A percentile compares a stretch with the other conserved stretches of the same genome.
Conservation (phyloP, 2,888 invertebrate species). For the Augochlorella aurata region DNA sequence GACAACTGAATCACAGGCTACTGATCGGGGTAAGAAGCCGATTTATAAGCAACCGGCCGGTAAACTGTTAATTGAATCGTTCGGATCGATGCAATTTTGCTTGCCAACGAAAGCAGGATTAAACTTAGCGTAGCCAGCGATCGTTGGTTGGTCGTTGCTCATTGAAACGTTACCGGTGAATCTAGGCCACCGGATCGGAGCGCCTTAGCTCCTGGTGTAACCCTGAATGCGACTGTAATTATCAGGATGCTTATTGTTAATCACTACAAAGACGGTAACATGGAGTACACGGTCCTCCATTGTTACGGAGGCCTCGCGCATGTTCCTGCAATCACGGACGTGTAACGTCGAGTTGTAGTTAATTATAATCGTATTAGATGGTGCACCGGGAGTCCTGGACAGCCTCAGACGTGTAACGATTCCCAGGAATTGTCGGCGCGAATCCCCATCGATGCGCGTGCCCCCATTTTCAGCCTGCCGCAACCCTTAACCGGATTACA, state of each 20-base stretch:
- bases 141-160: not conserved
- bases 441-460: not conserved
- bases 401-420: not conserved
- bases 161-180: not conserved
- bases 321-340: slow-evolving; percentile 22
- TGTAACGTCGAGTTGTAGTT: slow-evolving; percentile 27
- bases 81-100: not conserved
- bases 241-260: slow-evolving; percentile 45
- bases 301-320: not conserved
- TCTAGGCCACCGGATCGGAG: not conserved
- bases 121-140: not conserved
- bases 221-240: slow-evolving; percentile 21
- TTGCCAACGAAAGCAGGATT: not conserved
- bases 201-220: not conserved
- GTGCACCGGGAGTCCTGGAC: not conserved
- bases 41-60: no score
- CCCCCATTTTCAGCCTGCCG: not conserved
- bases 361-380: slow-evolving; percentile 28
- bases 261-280: slow-evolving; percentile 33
- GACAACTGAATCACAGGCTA: not conserved
- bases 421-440: not conserved
- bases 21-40: no score
- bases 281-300: slow-evolving; percentile 9
- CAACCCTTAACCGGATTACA: no score
- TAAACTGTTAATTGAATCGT: not conserved